phyloP scores from a whole-genome alignment of 1,140 invertebrate species.

The Lanistes nyassanus region DNA sequence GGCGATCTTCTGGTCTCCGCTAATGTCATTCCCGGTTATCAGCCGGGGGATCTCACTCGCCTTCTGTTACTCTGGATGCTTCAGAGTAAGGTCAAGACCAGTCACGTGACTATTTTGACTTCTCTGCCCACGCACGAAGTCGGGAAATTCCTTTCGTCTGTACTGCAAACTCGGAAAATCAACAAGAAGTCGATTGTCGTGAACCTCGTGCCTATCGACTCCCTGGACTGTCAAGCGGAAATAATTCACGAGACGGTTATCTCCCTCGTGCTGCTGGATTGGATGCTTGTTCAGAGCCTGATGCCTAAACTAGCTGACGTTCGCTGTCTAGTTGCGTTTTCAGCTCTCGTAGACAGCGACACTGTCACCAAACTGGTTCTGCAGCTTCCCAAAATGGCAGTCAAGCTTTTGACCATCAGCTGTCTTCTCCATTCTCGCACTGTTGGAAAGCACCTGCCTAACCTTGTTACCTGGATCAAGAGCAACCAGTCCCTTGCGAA shows the following conservation, averaged over 20 bases:
- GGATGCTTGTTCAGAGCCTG: background rate
- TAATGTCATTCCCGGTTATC: slow-evolving; percentile 22
- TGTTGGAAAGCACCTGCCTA: background rate
- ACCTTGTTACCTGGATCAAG: slow-evolving; percentile 11
- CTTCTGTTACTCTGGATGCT: slow-evolving; percentile 14
- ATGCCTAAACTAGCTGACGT: background rate
- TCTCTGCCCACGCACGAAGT: slow-evolving; percentile 7
- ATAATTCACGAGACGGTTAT: slow-evolving; percentile 17
- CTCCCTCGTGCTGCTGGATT: slow-evolving; percentile 2
- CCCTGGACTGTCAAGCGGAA: background rate
- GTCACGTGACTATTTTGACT: slow-evolving; percentile 11
- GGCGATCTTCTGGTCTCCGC: slow-evolving; percentile 2
- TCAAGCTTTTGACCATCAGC: slow-evolving; percentile 9
- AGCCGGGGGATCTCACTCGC: slow-evolving; percentile 16
- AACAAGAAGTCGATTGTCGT: slow-evolving; percentile 8
- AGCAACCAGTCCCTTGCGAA: slow-evolving; percentile 7
- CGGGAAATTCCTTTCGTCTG: slow-evolving; percentile 7
- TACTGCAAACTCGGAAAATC: slow-evolving; percentile 5
- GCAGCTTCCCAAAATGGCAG: slow-evolving; percentile 7
- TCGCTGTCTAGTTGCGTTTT: background rate
- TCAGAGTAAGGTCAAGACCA: background rate
- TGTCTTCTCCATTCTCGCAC: slow-evolving; percentile 13
- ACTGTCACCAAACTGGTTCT: background rate
- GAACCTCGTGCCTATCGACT: slow-evolving; percentile 12
- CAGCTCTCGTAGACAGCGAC: background rate